Base-by-base conservation (phyloP, 2,797 vertebrate species). In the Tachyglossus aculeatus region DNA sequence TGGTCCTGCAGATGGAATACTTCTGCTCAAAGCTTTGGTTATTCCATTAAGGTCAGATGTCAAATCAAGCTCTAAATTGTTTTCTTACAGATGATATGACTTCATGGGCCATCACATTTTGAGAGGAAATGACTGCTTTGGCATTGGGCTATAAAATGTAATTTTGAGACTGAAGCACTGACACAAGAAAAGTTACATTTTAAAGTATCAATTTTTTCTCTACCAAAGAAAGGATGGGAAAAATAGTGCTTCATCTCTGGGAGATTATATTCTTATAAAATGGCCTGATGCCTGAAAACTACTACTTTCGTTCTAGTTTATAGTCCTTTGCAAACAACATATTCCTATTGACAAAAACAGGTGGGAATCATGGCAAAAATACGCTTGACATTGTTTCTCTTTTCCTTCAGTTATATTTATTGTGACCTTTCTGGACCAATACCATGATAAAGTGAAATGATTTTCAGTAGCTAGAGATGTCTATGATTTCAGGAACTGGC, bases 31-130 rank as follows among this genome's bases (percentile, higher is more conserved):
- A 25, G n/a, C 7, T 4, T 74, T 66, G 47, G 41, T 56, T 69
- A 48, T 69, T 50, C 21, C 11, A 3, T 43, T 39, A 66, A 70
- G 29, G 29, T 74, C 67, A 83, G 40, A 68, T 65, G 54, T 1
- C 39, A 75, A 71, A 78, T 55, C 9, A 65, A 67, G 6, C 55
- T 59, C 24, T 52, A 85, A 81, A 81, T 68, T 58, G 22, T 76
- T 83, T 80, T 81, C 31, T 34, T 53, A 48, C 55, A 43, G 9
- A 77, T 50, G 19, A 27, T 53, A 39, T 22, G 36, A 21, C 29
- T 72, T 68, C 24, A 58, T 39, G 4, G 36, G 44, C 19, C 50
- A 4, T 63, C 71, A 33, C 38, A 47, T 31, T 78, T 74, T 68
- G 53, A 64, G 37, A 22, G 10, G 1, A 59, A 64, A 67, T 67